Evolutionary conservation across 2,888 invertebrate species (phyloP), one percentile per base, ranked within the genome.

Genomic region (Coenonympha arcania): DNA sequence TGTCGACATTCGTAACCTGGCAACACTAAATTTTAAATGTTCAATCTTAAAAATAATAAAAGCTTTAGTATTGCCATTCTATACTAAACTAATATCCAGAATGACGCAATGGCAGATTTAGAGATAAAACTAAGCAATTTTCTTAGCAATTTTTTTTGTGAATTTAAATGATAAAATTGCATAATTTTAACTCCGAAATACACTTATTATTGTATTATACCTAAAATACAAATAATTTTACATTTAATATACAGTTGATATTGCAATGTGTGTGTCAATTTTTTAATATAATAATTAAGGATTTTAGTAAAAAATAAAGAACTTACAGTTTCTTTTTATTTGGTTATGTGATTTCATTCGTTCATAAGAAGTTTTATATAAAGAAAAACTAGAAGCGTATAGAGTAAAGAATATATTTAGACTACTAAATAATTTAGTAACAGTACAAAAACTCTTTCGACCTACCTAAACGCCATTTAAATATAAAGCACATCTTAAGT

Each of bases 71-170:
- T 57, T 55, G 67, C 54, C 69, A 69, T 70, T 69, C 69, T 59
- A 57, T 64, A 59, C 64, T 64, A 66, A 70, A 71, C 62, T 68
- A 67, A 71, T 73, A 70, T 69, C n/a, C 57, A 65, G 71, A 71
- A 73, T 61, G 72, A 67, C 71, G 44, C 52, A 54, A 52, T 53
- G 46, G 46, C 39, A 50, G 44, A 50, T 42, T 31, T 44, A 48
- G 50, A 50, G 55, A 46, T 54, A 56, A 46, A 50, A 52, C 52
- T 54, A 61, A 61, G 58, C 62, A 57, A 51, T 48, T 54, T 30
- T 50, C 45, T 20, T 33, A 22, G 22, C n/a, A n/a, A n/a, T n/a
- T n/a, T n/a, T n/a, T n/a, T n/a, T n/a, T n/a, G n/a, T n/a, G n/a
- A n/a, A n/a, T n/a, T n/a, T n/a, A n/a, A n/a, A n/a, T n/a, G n/a